Evolutionary conservation across 1,140 invertebrate genomes (phyloP).

Genomic region (Drosophila hydei): DNA sequence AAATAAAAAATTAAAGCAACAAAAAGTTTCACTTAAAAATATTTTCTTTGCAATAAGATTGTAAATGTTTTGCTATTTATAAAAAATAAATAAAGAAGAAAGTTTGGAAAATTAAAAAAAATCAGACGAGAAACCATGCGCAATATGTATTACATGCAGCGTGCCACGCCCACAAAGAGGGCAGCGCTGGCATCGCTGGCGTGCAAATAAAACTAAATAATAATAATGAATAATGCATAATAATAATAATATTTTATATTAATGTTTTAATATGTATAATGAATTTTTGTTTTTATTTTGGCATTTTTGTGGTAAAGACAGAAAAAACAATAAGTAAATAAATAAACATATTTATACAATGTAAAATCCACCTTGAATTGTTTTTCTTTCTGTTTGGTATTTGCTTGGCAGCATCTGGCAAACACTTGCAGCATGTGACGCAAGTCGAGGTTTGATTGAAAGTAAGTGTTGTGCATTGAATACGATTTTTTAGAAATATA

Average conservation of each 20-base stretch:
- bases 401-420: background rate
- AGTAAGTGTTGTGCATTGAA: no score
- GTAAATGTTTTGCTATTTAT: conserved; percentile 81
- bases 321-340: conserved; percentile 69
- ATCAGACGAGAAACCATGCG: conserved; percentile 18
- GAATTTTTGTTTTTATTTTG: conserved; percentile 44
- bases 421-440: background rate
- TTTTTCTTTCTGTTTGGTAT: background rate
- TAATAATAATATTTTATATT: conserved; percentile 43
- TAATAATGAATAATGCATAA: conserved; percentile 30
- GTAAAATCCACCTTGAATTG: conserved; percentile 40
- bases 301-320: conserved; percentile 50
- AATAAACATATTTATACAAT: conserved; percentile 78
- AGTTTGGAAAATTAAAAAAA: conserved; percentile 7
- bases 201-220: conserved; percentile 42
- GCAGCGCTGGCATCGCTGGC: conserved; percentile 16
- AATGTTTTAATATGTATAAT: conserved; percentile 49
- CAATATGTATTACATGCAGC: conserved; percentile 54
- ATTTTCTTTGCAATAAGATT: conserved; percentile 73
- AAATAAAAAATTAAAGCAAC: conserved; percentile 21
- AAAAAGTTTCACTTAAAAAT: conserved; percentile 49
- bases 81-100: conserved; percentile 34
- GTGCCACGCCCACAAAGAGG: conserved; percentile 31
- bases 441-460: background rate
- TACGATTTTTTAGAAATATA: no score